Percentiles rank a stretch among this genome's conserved stretches.
These are phyloP conservation scores for Chaetogeoica ovagalla DNA, from an alignment of 2,888 invertebrate genomes.

Conservation along the genomic window DNA sequence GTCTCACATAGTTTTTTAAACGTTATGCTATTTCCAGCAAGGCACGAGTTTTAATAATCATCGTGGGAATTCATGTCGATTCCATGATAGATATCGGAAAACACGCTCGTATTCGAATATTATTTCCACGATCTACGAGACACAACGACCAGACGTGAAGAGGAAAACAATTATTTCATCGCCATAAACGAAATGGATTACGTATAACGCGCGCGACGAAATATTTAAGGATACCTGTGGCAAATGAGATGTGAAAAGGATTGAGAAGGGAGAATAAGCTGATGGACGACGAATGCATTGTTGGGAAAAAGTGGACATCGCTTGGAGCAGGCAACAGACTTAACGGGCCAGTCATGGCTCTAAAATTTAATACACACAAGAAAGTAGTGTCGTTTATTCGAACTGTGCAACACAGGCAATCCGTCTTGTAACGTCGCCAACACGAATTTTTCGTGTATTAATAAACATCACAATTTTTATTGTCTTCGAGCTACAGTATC, in stretches of 20 bases:
- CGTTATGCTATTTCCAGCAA: no score
- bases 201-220: background rate
- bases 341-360: slow-evolving; percentile 17
- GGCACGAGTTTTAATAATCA: no score
- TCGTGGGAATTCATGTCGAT: no score
- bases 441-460: background rate
- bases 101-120: no score
- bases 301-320: slow-evolving; percentile 8
- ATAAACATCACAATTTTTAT: background rate
- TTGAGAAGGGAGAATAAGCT: background rate
- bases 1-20: no score
- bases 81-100: no score
- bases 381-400: slow-evolving; percentile 33
- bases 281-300: background rate
- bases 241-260: background rate
- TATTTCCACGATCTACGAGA: no score
- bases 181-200: background rate
- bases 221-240: background rate
- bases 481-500: background rate
- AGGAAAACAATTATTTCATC: no score
- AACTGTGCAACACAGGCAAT: slow-evolving; percentile 11
- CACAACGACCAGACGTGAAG: no score
- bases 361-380: slow-evolving; percentile 31
- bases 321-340: background rate
- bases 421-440: slow-evolving; percentile 26